These are phyloP conservation scores for Podiceps cristatus DNA, from an alignment of 2,113 vertebrate species.

Conservation along the genomic window DNA sequence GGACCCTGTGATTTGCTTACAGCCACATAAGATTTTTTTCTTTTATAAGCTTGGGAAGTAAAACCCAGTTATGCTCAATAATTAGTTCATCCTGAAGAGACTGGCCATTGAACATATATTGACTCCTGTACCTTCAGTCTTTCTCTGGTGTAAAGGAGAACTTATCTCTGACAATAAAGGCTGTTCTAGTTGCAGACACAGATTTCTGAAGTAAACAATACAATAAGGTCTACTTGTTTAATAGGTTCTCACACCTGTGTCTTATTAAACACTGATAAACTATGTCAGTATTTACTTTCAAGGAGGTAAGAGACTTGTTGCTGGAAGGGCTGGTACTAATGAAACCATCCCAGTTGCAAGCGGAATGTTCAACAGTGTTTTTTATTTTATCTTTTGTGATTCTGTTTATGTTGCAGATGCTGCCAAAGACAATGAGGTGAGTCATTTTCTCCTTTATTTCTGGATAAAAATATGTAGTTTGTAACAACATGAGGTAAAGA, in stretches of 20 bases:
- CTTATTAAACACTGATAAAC: background rate
- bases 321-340: background rate
- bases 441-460: background rate
- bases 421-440: background rate
- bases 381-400: background rate
- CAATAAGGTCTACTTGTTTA: background rate
- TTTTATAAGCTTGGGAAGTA: background rate
- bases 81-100: background rate
- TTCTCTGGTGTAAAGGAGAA: background rate
- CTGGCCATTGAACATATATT: background rate
- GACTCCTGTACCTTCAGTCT: background rate
- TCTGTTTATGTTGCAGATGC: slow-evolving; percentile 24
- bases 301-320: background rate
- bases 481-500: background rate
- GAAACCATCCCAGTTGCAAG: background rate
- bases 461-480: background rate
- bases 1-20: background rate
- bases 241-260: background rate
- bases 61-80: background rate
- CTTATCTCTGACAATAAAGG: background rate
- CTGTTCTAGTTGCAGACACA: background rate
- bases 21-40: background rate
- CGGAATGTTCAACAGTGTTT: background rate
- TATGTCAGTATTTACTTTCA: background rate
- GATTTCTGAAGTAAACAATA: background rate